A percentile compares a stretch with the other conserved stretches of the same genome.
Evolutionary conservation across 2,888 invertebrate genomes (phyloP).

Genomic region (Creontiades dilutus): DNA sequence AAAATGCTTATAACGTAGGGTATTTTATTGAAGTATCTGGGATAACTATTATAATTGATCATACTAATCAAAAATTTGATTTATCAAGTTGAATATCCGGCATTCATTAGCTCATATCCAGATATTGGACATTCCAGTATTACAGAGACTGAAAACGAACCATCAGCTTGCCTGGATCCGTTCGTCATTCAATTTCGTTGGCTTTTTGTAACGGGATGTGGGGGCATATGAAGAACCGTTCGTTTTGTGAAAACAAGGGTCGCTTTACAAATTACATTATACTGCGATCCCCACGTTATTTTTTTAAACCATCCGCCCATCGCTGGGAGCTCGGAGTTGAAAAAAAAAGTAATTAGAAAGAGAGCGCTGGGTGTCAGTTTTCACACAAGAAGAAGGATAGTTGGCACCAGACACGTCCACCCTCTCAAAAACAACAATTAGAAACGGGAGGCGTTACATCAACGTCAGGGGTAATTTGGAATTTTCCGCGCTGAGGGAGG

Average conservation of each 20-base stretch:
- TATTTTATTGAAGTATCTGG: too few species aligned
- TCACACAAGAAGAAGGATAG: constrained; percentile 37
- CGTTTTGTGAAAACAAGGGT: constrained; percentile 27
- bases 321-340: background rate
- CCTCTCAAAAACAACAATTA: constrained; percentile 44
- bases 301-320: background rate
- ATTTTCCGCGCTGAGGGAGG: background rate
- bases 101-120: too few species aligned
- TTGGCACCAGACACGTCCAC: constrained; percentile 43
- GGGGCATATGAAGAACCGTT: background rate
- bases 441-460: constrained; percentile 47
- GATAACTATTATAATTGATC: too few species aligned
- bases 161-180: background rate
- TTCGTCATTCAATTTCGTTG: background rate
- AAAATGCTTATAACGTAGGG: too few species aligned
- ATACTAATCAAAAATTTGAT: too few species aligned
- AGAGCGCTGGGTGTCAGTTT: constrained; percentile 35
- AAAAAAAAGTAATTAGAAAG: constrained; percentile 30
- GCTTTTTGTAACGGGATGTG: background rate
- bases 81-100: too few species aligned
- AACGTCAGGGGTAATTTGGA: constrained; percentile 42
- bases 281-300: background rate
- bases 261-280: constrained; percentile 34
- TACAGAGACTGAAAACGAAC: too few species aligned
- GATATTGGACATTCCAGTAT: too few species aligned